phyloP scores from a whole-genome alignment of 2,113 vertebrate species.

The human region GRCh38 chr3:70327001-70327500 shows the following conservation, averaged over 20 bases:
- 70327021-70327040: too few species aligned
- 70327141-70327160: too few species aligned
- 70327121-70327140: too few species aligned
- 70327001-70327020: too few species aligned
- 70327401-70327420: neutral
- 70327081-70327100: too few species aligned
- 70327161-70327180: neutral
- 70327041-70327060: too few species aligned
- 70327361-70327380: neutral
- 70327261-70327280: neutral
- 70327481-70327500: neutral
- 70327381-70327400: neutral
- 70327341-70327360: neutral
- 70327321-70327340: neutral
- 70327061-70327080: too few species aligned
- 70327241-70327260: neutral
- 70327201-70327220: neutral
- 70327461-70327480: neutral
- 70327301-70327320: neutral
- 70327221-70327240: neutral
- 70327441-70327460: neutral
- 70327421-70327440: neutral
- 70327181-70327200: neutral
- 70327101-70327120: too few species aligned
- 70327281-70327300: neutral